Percentiles rank a stretch among this genome's conserved stretches.
Evolutionary conservation across 2,113 vertebrate genomes (phyloP).

Genomic region (Microcebus murinus): DNA sequence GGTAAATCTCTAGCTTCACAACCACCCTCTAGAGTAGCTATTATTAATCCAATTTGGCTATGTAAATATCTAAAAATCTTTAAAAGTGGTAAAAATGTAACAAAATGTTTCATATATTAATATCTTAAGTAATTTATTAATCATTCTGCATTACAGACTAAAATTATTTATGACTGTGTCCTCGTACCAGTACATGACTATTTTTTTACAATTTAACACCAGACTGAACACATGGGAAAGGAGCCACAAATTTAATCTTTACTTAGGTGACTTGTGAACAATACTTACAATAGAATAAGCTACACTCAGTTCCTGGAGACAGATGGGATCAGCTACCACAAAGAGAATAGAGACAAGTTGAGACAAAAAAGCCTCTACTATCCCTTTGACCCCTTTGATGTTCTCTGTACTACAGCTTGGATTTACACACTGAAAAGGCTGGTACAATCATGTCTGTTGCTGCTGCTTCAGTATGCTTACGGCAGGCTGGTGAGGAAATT

Average conservation of each 20-base stretch:
- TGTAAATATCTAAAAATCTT: background rate
- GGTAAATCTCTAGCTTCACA: background rate
- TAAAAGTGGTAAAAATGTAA: background rate
- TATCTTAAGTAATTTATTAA: background rate
- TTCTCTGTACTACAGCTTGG: slow-evolving; percentile 53
- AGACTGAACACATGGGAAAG: slow-evolving; percentile 33
- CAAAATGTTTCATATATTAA: background rate
- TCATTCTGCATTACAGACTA: background rate
- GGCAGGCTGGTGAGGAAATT: background rate
- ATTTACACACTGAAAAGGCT: slow-evolving; percentile 55
- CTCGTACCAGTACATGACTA: background rate
- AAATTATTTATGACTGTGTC: background rate
- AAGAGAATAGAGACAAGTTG: slow-evolving; percentile 67
- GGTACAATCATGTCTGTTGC: slow-evolving; percentile 29
- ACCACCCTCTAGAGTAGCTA: background rate
- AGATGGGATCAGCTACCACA: slow-evolving; percentile 71
- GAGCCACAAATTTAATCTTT: slow-evolving; percentile 62
- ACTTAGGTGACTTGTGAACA: slow-evolving; percentile 69
- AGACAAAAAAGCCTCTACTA: slow-evolving; percentile 67
- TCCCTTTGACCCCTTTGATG: slow-evolving; percentile 73
- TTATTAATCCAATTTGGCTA: background rate
- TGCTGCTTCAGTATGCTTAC: slow-evolving; percentile 22
- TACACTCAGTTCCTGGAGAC: slow-evolving; percentile 58
- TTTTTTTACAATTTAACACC: slow-evolving; percentile 54
- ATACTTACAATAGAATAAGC: slow-evolving; percentile 56